Evolutionary conservation across 2,888 invertebrate genomes (phyloP).

Genomic region (Callosobruchus maculatus): DNA sequence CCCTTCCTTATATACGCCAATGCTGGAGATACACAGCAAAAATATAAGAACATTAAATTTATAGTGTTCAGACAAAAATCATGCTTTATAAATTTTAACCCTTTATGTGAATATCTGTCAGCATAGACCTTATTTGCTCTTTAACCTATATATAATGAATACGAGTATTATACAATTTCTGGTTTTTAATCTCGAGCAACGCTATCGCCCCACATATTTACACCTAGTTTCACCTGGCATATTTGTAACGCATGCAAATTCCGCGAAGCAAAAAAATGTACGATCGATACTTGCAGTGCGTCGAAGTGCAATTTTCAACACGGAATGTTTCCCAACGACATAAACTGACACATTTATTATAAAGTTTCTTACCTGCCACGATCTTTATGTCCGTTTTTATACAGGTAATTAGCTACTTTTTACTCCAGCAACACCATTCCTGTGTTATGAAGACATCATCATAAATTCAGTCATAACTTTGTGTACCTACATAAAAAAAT

Average conservation of each 20-base stretch:
- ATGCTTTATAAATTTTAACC: too few relatives aligned
- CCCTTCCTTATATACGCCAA: too few relatives aligned
- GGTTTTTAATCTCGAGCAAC: neutral
- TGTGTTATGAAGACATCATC: neutral
- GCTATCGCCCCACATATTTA: neutral
- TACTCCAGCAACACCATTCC: neutral
- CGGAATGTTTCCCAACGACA: neutral
- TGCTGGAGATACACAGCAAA: too few relatives aligned
- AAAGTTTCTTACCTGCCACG: neutral
- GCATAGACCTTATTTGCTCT: too few relatives aligned
- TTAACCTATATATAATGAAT: neutral
- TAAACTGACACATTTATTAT: neutral
- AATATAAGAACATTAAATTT: too few relatives aligned
- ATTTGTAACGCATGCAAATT: neutral
- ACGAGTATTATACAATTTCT: neutral
- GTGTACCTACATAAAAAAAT: too few relatives aligned
- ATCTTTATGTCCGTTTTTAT: neutral
- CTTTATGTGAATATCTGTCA: neutral
- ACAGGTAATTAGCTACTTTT: neutral
- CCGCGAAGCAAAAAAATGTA: neutral
- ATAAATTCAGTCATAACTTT: neutral
- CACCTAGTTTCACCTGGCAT: neutral
- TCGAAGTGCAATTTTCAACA: neutral
- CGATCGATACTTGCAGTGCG: neutral
- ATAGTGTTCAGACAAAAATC: too few relatives aligned